These are phyloP conservation scores for Esox masquinongy DNA, from an alignment of 2,797 vertebrate genomes.

Conservation along the genomic window DNA sequence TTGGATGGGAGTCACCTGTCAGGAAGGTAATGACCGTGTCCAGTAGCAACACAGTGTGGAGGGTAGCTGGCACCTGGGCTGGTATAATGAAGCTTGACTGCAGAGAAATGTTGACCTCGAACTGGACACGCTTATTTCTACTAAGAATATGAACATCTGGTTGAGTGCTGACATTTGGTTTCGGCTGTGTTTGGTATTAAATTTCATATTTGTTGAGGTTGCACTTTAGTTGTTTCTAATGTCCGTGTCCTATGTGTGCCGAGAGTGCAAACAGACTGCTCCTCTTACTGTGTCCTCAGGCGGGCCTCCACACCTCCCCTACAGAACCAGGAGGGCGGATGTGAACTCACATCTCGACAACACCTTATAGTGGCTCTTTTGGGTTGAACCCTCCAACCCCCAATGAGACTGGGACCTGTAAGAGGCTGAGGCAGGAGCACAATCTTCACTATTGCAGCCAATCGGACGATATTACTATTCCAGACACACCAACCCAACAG, in stretches of 20 bases:
- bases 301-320: conserved; percentile 50
- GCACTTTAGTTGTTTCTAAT: conserved; percentile 29
- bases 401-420: conserved; percentile 6
- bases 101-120: conserved; percentile 31
- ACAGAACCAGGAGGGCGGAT: conserved; percentile 43
- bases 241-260: background rate
- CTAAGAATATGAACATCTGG: conserved; percentile 37
- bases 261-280: conserved; percentile 23
- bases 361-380: conserved; percentile 58
- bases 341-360: conserved; percentile 41
- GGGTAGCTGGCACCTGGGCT: background rate
- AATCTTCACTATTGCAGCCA: conserved; percentile 8
- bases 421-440: conserved; percentile 16
- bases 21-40: conserved; percentile 76
- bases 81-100: background rate
- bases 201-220: conserved; percentile 34
- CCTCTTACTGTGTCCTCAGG: conserved; percentile 51
- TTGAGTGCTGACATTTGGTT: conserved; percentile 47
- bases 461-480: conserved; percentile 15
- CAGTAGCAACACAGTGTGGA: background rate
- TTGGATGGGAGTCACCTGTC: conserved; percentile 80
- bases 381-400: conserved; percentile 8
- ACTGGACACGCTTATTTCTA: background rate
- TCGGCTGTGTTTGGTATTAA: background rate
- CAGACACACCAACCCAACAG: background rate